Conservation (phyloP, 2,888 invertebrate species). For the Apamea anceps region DNA sequence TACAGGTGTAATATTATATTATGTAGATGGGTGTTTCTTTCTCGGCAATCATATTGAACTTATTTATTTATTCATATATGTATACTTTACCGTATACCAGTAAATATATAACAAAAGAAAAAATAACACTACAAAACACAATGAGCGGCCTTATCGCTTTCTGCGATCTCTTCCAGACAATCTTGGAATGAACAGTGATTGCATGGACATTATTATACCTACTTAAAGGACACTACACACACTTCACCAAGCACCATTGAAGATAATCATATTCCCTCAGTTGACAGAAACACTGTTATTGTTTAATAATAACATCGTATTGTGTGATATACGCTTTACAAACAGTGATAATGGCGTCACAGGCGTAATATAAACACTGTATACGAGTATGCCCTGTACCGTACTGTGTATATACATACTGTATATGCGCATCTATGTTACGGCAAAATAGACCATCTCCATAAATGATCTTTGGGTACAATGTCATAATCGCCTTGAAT, state of each 20-base stretch:
- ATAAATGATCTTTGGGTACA: constrained; percentile 20
- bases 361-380: constrained; percentile 33
- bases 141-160: no score
- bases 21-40: not conserved
- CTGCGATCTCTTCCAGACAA: no score
- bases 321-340: constrained; percentile 39
- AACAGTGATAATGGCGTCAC: constrained; percentile 28
- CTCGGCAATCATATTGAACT: not conserved
- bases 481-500: constrained; percentile 28
- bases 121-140: no score
- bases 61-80: no score
- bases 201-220: no score
- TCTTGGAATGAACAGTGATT: no score
- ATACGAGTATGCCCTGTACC: not conserved
- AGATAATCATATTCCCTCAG: constrained; percentile 17
- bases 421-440: constrained; percentile 30
- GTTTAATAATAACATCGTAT: constrained; percentile 40
- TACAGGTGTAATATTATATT: not conserved
- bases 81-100: no score
- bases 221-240: not conserved
- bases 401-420: not conserved
- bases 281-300: constrained; percentile 39
- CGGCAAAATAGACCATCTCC: constrained; percentile 19
- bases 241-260: constrained; percentile 2
- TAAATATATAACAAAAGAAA: no score